Evolutionary conservation across 2,113 vertebrate species (phyloP).

Genomic region (Meleagris gallopavo): DNA sequence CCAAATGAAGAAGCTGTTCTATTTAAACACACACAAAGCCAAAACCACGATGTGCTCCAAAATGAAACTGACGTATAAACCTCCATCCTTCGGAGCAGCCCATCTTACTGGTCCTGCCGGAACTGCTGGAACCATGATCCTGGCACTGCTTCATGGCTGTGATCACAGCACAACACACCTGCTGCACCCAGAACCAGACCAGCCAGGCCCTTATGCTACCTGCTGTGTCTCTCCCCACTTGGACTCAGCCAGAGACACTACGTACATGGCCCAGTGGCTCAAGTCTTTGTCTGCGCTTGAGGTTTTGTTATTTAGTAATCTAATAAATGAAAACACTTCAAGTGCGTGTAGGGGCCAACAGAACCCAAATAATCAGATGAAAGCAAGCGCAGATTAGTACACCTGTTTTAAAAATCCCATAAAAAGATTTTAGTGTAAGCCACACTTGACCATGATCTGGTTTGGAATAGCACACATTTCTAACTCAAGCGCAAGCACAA

Average conservation of each 20-base stretch:
- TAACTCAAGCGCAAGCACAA: neutral
- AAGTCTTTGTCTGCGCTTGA: neutral
- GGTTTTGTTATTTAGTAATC: neutral
- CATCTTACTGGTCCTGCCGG: neutral
- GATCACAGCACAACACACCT: fast-evolving
- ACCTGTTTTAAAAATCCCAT: neutral
- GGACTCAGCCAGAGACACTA: fast-evolving
- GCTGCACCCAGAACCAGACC: neutral
- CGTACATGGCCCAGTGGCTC: fast-evolving
- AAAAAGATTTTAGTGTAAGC: neutral
- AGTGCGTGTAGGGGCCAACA: neutral
- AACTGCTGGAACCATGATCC: neutral
- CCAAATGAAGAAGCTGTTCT: neutral
- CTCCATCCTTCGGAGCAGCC: neutral
- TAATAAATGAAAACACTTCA: neutral
- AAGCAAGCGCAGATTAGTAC: neutral
- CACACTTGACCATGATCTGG: neutral
- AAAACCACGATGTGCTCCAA: neutral
- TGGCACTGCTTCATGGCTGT: neutral
- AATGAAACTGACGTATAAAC: neutral
- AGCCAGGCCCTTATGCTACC: fast-evolving
- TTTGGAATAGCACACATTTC: neutral
- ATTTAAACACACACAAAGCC: neutral
- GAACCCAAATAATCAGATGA: neutral
- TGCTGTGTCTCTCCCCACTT: neutral